Conservation (phyloP, 2,113 vertebrate genomes). For the Tapirus terrestris region DNA sequence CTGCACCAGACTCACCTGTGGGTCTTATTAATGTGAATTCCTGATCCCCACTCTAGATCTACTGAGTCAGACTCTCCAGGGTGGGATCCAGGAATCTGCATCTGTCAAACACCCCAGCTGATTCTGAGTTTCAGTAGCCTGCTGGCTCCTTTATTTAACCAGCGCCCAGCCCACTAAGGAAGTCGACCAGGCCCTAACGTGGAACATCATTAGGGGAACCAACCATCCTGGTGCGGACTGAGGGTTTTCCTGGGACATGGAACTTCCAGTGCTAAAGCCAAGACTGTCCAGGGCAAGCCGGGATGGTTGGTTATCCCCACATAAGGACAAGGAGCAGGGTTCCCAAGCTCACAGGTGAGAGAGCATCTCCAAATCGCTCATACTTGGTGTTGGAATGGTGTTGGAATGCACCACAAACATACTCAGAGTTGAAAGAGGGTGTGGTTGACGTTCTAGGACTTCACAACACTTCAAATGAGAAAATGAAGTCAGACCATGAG, state of each 20-base stretch:
- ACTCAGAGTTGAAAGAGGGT: neutral
- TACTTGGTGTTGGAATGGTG: neutral
- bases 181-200: neutral
- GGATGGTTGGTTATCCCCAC: neutral
- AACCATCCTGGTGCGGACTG: neutral
- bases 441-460: slow-evolving; percentile 3
- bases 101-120: too few relatives aligned
- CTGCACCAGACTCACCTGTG: neutral
- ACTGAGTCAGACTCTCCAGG: neutral
- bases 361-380: neutral
- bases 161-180: neutral
- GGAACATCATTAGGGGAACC: neutral
- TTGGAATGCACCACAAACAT: neutral
- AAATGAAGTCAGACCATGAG: slow-evolving; percentile 26
- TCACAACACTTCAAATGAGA: slow-evolving; percentile 42
- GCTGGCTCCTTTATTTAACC: neutral
- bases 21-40: rapidly evolving
- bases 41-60: neutral
- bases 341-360: neutral
- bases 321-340: neutral
- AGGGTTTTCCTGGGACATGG: neutral
- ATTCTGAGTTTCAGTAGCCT: neutral
- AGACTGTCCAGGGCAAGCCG: neutral
- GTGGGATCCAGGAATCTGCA: neutral
- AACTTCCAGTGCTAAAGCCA: neutral